Evolutionary conservation across 2,113 vertebrate species (phyloP), one percentile per base, ranked within the genome.

Genomic region (Hystrix cristata): DNA sequence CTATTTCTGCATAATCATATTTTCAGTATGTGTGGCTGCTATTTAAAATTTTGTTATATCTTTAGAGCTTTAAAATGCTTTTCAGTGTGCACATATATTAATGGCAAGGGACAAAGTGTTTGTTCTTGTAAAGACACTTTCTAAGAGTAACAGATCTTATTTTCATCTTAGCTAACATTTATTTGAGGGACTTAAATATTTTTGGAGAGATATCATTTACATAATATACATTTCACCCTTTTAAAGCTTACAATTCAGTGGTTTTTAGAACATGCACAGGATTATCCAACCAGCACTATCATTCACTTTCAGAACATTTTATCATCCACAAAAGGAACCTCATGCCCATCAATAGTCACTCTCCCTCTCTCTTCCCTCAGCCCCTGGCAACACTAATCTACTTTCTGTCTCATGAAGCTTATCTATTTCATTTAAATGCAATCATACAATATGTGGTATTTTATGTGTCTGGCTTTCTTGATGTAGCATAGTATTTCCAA

Each of bases 141-240:
- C 80, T 96, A 59, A 34, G 10, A 31, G 57, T 57, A 91, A n/a
- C 48, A n/a, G 4, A 74, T 31, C 31, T 80, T 43, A 65, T 74
- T 65, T 88, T 59, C 72, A 43, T 46, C 51, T 48, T 93, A 18
- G 23, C 34, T 91, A 53, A 87, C 27, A 48, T 79, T 84, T 94
- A 82, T 81, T 84, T 43, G 11, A 95, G 31, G 12, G 43, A 27
- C 6, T 8, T 97, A 71, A 62, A n/a, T 65, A 87, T 93, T 86
- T 51, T 91, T 55, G 46, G 25, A 60, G 21, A n/a, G 3, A 16
- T 64, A 3, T 83, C n/a, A 27, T 94, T 95, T 46, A 57, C 31
- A 34, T 34, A 82, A n/a, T 16, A 57, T 43, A 69, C n/a, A 59
- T 38, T 92, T 14, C 11, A 53, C 16, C 19, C 46, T 91, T 43